A percentile compares a stretch with the other conserved stretches of the same genome.
Evolutionary conservation across 2,888 invertebrate species (phyloP).

Genomic region (Philhelius pedissequus): DNA sequence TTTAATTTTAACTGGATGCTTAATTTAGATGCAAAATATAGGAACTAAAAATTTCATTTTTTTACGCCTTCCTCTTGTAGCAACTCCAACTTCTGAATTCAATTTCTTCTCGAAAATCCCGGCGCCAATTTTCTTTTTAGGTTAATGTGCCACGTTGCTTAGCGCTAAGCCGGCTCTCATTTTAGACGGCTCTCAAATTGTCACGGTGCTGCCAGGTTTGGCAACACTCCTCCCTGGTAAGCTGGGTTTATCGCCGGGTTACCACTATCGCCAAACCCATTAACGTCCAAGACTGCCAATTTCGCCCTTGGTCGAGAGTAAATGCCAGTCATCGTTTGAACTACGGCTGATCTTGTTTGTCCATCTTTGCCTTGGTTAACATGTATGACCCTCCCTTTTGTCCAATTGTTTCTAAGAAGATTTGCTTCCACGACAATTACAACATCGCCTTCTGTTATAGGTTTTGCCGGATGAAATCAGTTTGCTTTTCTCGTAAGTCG

Average conservation of each 20-base stretch:
- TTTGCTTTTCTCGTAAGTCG: not conserved
- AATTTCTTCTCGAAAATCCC: not conserved
- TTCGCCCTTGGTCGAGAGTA: not conserved
- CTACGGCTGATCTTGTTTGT: slow-evolving; percentile 5
- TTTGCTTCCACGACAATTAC: too few species aligned
- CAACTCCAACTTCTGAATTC: not conserved
- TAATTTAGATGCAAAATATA: too few species aligned
- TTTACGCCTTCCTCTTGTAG: not conserved
- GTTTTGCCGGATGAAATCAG: not conserved
- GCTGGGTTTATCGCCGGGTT: not conserved
- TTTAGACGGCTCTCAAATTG: not conserved
- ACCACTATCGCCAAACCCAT: not conserved
- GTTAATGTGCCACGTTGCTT: not conserved
- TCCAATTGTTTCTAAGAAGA: not conserved
- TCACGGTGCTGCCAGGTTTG: not conserved
- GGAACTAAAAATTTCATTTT: not conserved
- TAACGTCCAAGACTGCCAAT: not conserved
- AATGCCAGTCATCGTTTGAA: not conserved
- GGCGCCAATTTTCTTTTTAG: not conserved
- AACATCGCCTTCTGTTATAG: not conserved
- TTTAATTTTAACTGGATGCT: not conserved
- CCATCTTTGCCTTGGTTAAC: not conserved
- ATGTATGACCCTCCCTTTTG: not conserved
- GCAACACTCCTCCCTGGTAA: slow-evolving; percentile 6
- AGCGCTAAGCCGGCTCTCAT: not conserved